Percentiles rank a stretch among this genome's conserved stretches.
Conservation (phyloP, 2,113 vertebrate species). For the Oophaga pumilio region DNA sequence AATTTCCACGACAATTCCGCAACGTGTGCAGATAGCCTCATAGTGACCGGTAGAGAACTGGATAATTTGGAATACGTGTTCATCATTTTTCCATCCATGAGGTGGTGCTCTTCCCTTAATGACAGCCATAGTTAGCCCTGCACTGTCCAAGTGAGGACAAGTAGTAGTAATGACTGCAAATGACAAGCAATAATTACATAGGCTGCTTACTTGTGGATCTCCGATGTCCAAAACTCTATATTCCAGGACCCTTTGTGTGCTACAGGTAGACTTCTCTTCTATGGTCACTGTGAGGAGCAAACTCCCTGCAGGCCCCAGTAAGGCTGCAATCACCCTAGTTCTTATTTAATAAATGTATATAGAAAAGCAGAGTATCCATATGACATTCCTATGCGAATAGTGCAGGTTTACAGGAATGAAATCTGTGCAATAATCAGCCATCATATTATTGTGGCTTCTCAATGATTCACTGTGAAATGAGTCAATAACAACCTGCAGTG, state of each 20-base stretch:
- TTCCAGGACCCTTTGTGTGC: neutral
- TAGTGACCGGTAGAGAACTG: neutral
- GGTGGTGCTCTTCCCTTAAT: neutral
- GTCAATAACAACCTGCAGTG: slow-evolving; percentile 26
- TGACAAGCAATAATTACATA: neutral
- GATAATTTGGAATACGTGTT: neutral
- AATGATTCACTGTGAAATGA: neutral
- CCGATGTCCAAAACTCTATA: neutral
- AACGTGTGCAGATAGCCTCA: no score
- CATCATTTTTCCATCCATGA: neutral
- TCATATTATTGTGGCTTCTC: neutral
- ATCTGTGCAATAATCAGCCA: neutral
- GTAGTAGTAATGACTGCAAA: neutral
- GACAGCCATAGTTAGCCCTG: neutral
- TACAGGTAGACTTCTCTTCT: neutral
- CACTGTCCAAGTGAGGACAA: neutral
- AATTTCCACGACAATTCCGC: no score
- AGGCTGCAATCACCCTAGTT: neutral
- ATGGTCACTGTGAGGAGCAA: neutral
- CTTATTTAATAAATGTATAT: neutral
- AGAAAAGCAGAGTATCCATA: neutral
- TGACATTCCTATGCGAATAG: neutral
- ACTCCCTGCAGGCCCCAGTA: neutral
- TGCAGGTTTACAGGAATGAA: neutral
- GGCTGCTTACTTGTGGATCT: neutral